Percentiles rank a stretch among this genome's conserved stretches.
Conservation (phyloP, 2,888 invertebrate genomes). For the Miltochrista miniata region DNA sequence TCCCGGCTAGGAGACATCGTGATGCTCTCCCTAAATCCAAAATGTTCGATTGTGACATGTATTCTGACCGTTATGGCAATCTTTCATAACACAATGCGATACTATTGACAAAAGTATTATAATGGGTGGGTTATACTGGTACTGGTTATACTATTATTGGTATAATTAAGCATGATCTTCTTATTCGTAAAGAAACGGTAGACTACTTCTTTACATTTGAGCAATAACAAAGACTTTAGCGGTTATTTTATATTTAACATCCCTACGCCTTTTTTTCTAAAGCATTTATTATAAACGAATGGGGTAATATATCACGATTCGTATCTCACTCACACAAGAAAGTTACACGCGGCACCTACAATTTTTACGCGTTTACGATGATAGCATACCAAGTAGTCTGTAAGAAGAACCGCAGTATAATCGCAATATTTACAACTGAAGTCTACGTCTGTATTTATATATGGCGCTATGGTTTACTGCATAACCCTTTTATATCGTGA, state of each 20-base stretch:
- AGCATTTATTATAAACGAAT: background rate
- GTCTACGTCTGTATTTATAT: slow-evolving; percentile 28
- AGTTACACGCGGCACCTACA: slow-evolving; percentile 11
- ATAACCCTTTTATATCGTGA: slow-evolving; percentile 4
- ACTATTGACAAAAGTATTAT: too few species aligned
- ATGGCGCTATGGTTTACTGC: slow-evolving; percentile 25
- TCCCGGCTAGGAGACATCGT: too few species aligned
- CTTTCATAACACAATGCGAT: too few species aligned
- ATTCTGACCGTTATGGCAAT: too few species aligned
- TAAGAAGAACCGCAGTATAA: slow-evolving; percentile 18
- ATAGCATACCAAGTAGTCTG: slow-evolving; percentile 32
- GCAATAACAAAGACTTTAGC: too few species aligned
- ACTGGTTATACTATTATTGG: too few species aligned
- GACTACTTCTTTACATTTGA: too few species aligned
- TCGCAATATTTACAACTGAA: slow-evolving; percentile 26
- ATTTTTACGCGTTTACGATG: slow-evolving; percentile 26
- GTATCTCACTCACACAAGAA: slow-evolving; percentile 13
- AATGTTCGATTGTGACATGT: too few species aligned
- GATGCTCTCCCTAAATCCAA: too few species aligned
- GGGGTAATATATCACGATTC: slow-evolving; percentile 13
- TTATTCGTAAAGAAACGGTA: too few species aligned
- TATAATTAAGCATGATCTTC: too few species aligned
- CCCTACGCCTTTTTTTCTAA: background rate
- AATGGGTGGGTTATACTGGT: too few species aligned
- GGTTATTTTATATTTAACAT: background rate